These are phyloP conservation scores for Axis porcinus DNA, from an alignment of 2,113 vertebrate genomes.

Conservation along the genomic window DNA sequence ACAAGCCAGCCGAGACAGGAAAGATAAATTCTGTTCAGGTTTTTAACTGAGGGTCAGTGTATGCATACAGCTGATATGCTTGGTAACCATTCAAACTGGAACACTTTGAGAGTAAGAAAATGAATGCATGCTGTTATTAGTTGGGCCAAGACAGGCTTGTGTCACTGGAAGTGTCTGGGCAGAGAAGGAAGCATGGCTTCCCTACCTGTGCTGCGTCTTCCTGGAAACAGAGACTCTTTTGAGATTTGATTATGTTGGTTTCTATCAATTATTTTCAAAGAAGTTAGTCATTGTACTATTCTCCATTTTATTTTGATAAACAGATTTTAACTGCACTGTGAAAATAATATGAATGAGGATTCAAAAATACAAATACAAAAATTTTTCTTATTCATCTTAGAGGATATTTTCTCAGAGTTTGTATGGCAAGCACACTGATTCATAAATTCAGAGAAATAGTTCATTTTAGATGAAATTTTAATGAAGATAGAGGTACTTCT, in stretches of 20 bases:
- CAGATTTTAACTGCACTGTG: constrained; percentile 16
- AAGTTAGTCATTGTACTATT: background rate
- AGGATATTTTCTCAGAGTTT: constrained; percentile 11
- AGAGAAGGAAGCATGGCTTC: background rate
- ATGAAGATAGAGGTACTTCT: background rate
- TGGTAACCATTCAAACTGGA: background rate
- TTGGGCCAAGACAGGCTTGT: background rate
- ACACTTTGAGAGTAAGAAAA: background rate
- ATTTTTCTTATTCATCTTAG: background rate
- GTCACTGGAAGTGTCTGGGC: background rate
- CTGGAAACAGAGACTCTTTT: background rate
- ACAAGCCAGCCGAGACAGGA: background rate
- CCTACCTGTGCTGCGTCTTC: background rate
- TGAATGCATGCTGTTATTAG: background rate
- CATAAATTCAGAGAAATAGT: constrained; percentile 5
- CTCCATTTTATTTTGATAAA: constrained; percentile 10
- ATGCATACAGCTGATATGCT: background rate
- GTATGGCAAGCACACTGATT: background rate
- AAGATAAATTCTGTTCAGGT: background rate
- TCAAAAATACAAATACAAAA: constrained; percentile 7
- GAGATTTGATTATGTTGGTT: background rate
- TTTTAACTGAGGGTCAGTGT: background rate
- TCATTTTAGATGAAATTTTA: constrained; percentile 28
- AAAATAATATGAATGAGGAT: background rate
- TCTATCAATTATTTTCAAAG: background rate